Conservation (phyloP, 53 echinoderm and acorn worm species). For the Glandiceps talaboti region DNA sequence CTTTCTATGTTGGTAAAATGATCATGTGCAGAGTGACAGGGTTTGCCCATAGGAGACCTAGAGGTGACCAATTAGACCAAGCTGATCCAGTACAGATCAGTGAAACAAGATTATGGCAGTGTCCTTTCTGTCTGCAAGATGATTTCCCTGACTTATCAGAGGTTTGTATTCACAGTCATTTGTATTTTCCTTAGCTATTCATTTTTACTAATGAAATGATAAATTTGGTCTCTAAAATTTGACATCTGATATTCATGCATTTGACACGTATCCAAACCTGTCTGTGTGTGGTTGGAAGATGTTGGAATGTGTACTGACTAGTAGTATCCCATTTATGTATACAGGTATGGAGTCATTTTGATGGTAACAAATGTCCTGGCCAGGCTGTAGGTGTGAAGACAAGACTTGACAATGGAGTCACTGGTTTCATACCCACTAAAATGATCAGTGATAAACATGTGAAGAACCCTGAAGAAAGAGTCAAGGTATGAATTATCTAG, state of each 20-base stretch:
- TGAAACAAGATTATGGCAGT: slow-evolving; percentile 92
- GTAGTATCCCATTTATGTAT: neutral
- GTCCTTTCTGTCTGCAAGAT: slow-evolving; percentile 88
- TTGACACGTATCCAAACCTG: too few relatives aligned
- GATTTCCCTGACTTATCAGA: slow-evolving; percentile 93
- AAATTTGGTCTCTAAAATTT: too few relatives aligned
- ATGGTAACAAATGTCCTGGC: slow-evolving; percentile 82
- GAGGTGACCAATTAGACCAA: slow-evolving; percentile 76
- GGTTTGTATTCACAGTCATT: too few relatives aligned
- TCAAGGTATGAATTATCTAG: slow-evolving; percentile 82
- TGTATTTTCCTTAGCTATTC: too few relatives aligned
- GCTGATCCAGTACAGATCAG: slow-evolving; percentile 93
- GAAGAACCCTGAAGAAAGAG: slow-evolving; percentile 88
- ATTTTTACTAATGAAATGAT: too few relatives aligned
- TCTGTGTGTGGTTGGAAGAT: too few relatives aligned
- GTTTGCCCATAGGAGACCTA: slow-evolving; percentile 76
- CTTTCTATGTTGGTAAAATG: slow-evolving; percentile 92
- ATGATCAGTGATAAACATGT: slow-evolving; percentile 88
- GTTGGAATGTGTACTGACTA: too few relatives aligned
- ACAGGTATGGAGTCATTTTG: slow-evolving; percentile 99
- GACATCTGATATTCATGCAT: too few relatives aligned
- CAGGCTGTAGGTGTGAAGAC: slow-evolving; percentile 86
- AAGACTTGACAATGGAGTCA: slow-evolving; percentile 73
- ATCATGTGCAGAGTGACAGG: slow-evolving; percentile 48
- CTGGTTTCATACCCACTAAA: slow-evolving; percentile 94